These are phyloP conservation scores for Emberiza fucata DNA, from an alignment of 2,113 vertebrate genomes.

Conservation along the genomic window DNA sequence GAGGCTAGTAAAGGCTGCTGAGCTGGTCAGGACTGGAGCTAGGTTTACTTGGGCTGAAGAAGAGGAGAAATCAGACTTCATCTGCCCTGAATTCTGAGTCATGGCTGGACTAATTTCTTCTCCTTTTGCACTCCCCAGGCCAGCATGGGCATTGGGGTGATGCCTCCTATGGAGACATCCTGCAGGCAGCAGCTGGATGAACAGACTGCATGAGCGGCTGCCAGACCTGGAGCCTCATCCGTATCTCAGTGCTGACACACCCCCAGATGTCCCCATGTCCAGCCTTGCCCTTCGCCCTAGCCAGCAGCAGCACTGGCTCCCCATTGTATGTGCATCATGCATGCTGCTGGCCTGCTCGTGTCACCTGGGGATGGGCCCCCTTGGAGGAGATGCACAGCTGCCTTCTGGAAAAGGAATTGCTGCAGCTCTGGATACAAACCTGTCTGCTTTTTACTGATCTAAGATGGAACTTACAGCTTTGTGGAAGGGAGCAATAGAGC, in stretches of 20 bases:
- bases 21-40: background rate
- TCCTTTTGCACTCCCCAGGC: background rate
- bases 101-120: background rate
- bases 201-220: background rate
- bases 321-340: rapidly evolving
- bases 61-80: background rate
- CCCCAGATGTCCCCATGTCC: background rate
- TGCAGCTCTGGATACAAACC: background rate
- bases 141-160: background rate
- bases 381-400: background rate
- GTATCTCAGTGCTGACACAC: background rate
- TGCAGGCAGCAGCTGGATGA: background rate
- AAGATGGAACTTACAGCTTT: background rate
- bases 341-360: background rate
- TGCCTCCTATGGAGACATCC: background rate
- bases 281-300: background rate
- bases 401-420: background rate
- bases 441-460: background rate
- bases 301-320: background rate
- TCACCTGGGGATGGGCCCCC: background rate
- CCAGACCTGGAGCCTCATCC: background rate
- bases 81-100: background rate
- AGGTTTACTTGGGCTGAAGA: background rate
- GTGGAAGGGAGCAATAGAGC: background rate
- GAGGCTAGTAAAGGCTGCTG: background rate